Conservation (phyloP, 2,113 vertebrate genomes). For the Chlamydotis undulata region DNA sequence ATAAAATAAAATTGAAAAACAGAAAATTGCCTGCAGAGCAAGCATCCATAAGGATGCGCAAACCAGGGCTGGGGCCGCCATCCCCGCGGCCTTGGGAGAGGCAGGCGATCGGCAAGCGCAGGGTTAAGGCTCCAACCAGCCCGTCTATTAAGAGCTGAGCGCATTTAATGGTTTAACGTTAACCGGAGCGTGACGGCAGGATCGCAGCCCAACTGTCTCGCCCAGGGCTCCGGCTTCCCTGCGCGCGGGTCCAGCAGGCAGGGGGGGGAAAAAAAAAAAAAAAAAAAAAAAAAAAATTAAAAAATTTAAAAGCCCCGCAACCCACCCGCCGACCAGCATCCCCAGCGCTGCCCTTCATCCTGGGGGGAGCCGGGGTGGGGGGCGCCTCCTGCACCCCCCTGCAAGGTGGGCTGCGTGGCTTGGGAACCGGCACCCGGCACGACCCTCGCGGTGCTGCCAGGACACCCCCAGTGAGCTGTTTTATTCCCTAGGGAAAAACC, state of each 20-base stretch:
- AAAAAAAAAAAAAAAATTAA: too few species aligned
- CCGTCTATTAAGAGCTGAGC: conserved; percentile 17
- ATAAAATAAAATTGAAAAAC: too few species aligned
- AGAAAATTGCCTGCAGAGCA: background rate
- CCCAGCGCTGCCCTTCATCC: conserved; percentile 66
- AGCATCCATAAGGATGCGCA: fast-evolving
- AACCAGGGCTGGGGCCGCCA: background rate
- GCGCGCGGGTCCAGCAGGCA: background rate
- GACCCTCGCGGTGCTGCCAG: background rate
- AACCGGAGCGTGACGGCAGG: conserved; percentile 37
- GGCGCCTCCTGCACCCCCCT: background rate
- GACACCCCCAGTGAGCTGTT: background rate
- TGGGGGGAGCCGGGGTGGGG: background rate
- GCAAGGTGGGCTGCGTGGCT: background rate
- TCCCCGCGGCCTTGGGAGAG: background rate
- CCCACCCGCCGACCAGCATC: conserved; percentile 2
- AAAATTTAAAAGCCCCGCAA: background rate
- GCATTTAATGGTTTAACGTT: conserved; percentile 57
- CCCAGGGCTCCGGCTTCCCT: background rate
- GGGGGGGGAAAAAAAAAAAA: too few species aligned
- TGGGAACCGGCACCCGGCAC: background rate
- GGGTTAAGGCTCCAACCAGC: conserved; percentile 43
- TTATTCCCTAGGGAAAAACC: background rate
- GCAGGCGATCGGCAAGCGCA: background rate
- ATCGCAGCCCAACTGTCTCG: conserved; percentile 16